Conservation (phyloP, 2,888 invertebrate genomes). For the Coleophora flavipennella region DNA sequence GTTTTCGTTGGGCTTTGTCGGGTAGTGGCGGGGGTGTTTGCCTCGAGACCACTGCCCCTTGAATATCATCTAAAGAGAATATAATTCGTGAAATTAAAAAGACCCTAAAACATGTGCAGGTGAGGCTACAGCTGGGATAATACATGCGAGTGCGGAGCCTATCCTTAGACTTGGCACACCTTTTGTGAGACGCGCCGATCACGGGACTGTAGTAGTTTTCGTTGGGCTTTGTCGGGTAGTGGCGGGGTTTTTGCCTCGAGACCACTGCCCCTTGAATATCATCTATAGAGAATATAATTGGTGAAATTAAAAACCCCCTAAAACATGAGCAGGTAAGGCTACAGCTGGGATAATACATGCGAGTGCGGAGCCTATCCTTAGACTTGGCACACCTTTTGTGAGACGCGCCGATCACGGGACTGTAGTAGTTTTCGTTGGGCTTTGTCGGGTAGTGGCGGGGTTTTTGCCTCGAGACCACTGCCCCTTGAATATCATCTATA, state of each 20-base stretch:
- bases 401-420: constrained; percentile 56
- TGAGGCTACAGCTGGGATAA: background rate
- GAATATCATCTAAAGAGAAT: constrained; percentile 43
- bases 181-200: constrained; percentile 56
- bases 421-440: constrained; percentile 54
- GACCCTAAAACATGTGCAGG: too few relatives aligned
- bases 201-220: constrained; percentile 56
- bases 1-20: constrained; percentile 52
- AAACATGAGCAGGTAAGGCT: too few relatives aligned
- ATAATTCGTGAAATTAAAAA: too few relatives aligned
- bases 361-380: too few relatives aligned
- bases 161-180: too few relatives aligned
- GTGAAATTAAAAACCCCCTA: too few relatives aligned
- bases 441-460: constrained; percentile 48
- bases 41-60: constrained; percentile 55
- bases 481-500: constrained; percentile 51
- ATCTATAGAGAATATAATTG: constrained; percentile 39
- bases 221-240: constrained; percentile 53
- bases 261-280: constrained; percentile 55
- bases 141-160: too few relatives aligned
- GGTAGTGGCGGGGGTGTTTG: constrained; percentile 51
- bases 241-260: constrained; percentile 45
- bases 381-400: too few relatives aligned
- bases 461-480: constrained; percentile 55
- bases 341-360: background rate